Evolutionary conservation across 2,113 vertebrate genomes (phyloP), one percentile per base, ranked within the genome.

Genomic region (Malurus alboscapulatus): DNA sequence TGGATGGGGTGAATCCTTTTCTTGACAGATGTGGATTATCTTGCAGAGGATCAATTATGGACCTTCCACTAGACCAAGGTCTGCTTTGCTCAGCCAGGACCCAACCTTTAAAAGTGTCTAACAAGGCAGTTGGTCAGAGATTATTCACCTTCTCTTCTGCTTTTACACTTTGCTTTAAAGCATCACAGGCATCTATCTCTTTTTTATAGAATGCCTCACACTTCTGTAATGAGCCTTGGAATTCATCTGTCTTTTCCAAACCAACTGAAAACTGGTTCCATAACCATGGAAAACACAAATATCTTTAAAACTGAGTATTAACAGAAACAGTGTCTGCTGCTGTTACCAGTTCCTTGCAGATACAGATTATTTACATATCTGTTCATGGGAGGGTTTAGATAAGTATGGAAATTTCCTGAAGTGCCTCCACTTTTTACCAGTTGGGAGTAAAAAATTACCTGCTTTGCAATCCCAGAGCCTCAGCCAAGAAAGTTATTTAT

Each of bases 401-500:
- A 90, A 65, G 25, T 32, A 51, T 6, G 29, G 77, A 84, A 81
- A 47, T 88, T 87, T 66, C 55, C 51, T 66, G 54, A 95, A 24
- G 13, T 76, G 7, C 17, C 26, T 75, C 36, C 81, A 38, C 30
- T 30, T 82, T 72, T 81, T 68, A 91, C 24, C 17, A 58, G 2
- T 5, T 67, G 11, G 5, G 69, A 78, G 36, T 82, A 36, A 92
- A 88, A 93, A 69, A 66, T 80, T 38, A 90, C 42, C 51, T 73
- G n/a, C 51, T 93, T 91, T 93, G 45, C 55, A 87, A 29, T 50
- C 38, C 42, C 24, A 73, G 25, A 90, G n/a, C 34, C 18, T 88
- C 57, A 76, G 90, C 81, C 84, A 95, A 95, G 29, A 54, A 68
- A 82, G 34, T 87, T 84, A 75, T 79, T 94, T 92, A 72, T 65